Evolutionary conservation across 2,888 invertebrate genomes (phyloP), one percentile per base, ranked within the genome.

Genomic region (Lymantria dispar): DNA sequence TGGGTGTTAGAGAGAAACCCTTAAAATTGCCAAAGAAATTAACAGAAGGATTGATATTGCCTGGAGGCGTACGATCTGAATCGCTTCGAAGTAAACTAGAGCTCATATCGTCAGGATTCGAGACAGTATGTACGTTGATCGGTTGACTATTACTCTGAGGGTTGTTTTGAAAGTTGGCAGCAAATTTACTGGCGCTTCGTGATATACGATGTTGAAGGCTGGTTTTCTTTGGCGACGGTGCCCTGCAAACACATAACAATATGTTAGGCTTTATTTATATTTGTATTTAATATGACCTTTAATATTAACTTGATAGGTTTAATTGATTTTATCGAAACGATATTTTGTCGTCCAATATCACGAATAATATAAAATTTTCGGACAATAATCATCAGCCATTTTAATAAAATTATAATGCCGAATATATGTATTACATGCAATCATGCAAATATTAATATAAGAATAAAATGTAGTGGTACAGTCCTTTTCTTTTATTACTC

Each of bases 1-100:
- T 87, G 0, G 96, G 95, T 0, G 94, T 92, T 42, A 97, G 91
- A 0, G 95, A 95, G 81, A 97, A 97, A 0, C 97, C 97, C 83
- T 96, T 96, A 86, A 96, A 97, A 70, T 96, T 95, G 0, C 97
- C 97, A 78, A 96, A 96, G 85, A 97, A 94, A 70, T 95, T 94
- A 54, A 92, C 84, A 33, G 92, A 77, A 43, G 92, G 88, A 62
- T 89, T 90, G 1, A 90, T 67, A 43, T 87, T 84, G 0, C 91
- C 88, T 12, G 91, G 78, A 0, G 92, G 92, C 14, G 87, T 90
- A 13, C 83, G 62, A 33, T 83, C 92, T 0, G 92, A 87, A 48
- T 93, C 92, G 11, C 91, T 90, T 50, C 93, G 91, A 0, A 95
- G 83, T 0, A 95, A 80, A 7, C 95, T 95, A 12, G 95, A 95